phyloP scores from a whole-genome alignment of 2,797 vertebrate species.

The Ispidina lecontei region DNA sequence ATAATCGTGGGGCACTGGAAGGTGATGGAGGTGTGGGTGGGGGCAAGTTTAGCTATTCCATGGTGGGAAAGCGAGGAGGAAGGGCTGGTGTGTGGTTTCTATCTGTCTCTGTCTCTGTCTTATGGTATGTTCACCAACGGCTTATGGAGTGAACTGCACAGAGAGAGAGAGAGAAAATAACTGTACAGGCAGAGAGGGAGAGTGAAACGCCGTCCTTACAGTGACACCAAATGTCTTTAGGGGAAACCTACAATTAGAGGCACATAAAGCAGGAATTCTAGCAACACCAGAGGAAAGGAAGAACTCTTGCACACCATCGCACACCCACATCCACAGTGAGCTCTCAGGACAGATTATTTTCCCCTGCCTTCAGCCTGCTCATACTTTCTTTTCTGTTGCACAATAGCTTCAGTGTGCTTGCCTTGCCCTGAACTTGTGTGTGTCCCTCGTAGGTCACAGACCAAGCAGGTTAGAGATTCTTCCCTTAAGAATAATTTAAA shows the following conservation, averaged over 20 bases:
- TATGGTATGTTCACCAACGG: constrained; percentile 28
- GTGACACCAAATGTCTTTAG: constrained; percentile 84
- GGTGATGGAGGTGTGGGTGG: constrained; percentile 49
- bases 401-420: not conserved
- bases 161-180: constrained; percentile 49
- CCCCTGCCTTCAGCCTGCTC: not conserved
- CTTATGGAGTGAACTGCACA: constrained; percentile 27
- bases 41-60: constrained; percentile 74
- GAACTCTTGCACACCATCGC: not conserved
- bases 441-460: not conserved
- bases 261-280: not conserved
- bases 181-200: constrained; percentile 52
- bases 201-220: constrained; percentile 77
- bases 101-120: constrained; percentile 36
- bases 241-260: constrained; percentile 79
- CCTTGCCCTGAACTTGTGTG: not conserved
- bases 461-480: not conserved
- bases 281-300: not conserved
- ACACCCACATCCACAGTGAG: not conserved
- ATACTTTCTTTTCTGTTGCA: not conserved
- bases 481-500: not conserved
- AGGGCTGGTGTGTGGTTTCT: constrained; percentile 36
- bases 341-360: not conserved
- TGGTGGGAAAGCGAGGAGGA: constrained; percentile 39
- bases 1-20: constrained; percentile 43